These are phyloP conservation scores for Euclidia mi DNA, from an alignment of 2,888 invertebrate species.

Conservation along the genomic window DNA sequence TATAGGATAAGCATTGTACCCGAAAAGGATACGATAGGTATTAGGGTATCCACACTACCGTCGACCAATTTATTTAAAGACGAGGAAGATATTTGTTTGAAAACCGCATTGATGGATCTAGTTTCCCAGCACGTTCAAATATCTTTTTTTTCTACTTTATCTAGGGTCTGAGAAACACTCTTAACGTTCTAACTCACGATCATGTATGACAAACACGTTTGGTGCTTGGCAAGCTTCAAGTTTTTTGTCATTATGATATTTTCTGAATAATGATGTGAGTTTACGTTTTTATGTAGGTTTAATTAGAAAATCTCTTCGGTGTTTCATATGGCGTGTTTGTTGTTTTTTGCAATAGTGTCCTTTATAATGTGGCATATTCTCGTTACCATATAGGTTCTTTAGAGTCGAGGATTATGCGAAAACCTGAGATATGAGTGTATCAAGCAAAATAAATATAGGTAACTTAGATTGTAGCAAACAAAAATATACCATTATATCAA, in stretches of 20 bases:
- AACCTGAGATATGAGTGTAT: too few relatives aligned
- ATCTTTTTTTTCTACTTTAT: constrained; percentile 6
- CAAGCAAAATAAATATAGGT: too few relatives aligned
- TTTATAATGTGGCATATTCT: too few relatives aligned
- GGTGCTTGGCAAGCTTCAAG: neutral
- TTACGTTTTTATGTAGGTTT: too few relatives aligned
- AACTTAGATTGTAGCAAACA: too few relatives aligned
- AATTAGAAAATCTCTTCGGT: too few relatives aligned
- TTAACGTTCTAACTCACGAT: constrained; percentile 8
- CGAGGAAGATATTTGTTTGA: constrained; percentile 50
- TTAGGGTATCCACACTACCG: constrained; percentile 41
- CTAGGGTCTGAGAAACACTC: constrained; percentile 5
- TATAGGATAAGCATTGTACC: constrained; percentile 59
- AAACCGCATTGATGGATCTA: constrained; percentile 30
- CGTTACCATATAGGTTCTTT: too few relatives aligned
- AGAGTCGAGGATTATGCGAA: too few relatives aligned
- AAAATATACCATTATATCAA: too few relatives aligned
- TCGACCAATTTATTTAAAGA: constrained; percentile 64
- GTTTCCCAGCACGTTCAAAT: constrained; percentile 1
- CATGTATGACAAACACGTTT: neutral
- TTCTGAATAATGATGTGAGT: too few relatives aligned
- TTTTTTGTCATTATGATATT: neutral
- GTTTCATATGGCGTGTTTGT: too few relatives aligned
- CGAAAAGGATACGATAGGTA: constrained; percentile 46
- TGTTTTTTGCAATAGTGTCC: too few relatives aligned